phyloP scores from a whole-genome alignment of 2,797 vertebrate genomes.

The Mus spretus region DNA sequence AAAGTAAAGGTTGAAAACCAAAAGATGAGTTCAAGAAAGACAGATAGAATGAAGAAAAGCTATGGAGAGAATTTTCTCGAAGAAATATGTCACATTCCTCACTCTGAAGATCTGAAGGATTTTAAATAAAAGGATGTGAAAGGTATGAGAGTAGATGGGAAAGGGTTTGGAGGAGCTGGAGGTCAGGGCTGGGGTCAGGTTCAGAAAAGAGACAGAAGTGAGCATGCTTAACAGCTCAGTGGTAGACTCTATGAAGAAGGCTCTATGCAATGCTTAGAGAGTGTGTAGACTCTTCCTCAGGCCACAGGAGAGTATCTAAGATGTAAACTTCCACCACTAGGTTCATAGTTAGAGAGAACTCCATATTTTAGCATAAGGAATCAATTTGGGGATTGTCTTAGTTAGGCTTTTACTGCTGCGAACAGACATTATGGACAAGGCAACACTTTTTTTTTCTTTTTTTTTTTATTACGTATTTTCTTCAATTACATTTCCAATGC shows the following conservation, averaged over 20 bases:
- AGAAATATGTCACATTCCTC: background rate
- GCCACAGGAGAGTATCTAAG: background rate
- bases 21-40: slow-evolving; percentile 19
- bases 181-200: background rate
- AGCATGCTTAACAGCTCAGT: background rate
- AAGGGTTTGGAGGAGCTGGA: background rate
- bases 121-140: slow-evolving; percentile 26
- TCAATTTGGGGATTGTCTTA: background rate
- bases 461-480: no score
- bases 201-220: background rate
- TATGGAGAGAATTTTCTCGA: background rate
- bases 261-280: background rate
- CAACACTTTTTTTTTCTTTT: no score
- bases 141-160: background rate
- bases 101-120: background rate
- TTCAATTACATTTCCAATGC: no score
- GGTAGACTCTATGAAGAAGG: background rate
- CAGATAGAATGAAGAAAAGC: background rate
- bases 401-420: background rate
- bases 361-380: background rate
- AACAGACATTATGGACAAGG: background rate
- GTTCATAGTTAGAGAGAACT: slow-evolving; percentile 23
- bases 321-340: background rate
- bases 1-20: background rate
- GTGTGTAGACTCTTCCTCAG: background rate